These are phyloP conservation scores for Germaria angustata DNA, from an alignment of 2,888 invertebrate species.

Conservation along the genomic window DNA sequence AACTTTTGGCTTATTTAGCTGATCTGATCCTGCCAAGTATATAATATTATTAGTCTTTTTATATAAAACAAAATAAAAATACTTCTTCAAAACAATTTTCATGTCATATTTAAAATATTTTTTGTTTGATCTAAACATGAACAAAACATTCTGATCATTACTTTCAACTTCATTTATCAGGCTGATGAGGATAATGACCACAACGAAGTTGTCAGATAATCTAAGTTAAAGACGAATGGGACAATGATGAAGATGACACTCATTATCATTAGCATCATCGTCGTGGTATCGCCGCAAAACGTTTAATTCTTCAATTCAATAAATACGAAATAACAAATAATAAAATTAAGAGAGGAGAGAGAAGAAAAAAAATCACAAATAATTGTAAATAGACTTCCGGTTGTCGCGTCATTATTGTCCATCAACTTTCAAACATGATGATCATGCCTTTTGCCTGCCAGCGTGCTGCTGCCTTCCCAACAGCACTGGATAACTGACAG, in stretches of 20 bases:
- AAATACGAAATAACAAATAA: slow-evolving; percentile 44
- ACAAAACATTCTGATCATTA: slow-evolving; percentile 35
- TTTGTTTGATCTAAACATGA: slow-evolving; percentile 1
- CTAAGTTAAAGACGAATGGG: background rate
- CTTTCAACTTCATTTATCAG: background rate
- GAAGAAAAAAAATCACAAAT: slow-evolving; percentile 54
- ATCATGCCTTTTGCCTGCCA: slow-evolving; percentile 19
- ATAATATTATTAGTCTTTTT: too few species aligned
- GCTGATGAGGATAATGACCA: slow-evolving; percentile 8
- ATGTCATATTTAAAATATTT: slow-evolving; percentile 51
- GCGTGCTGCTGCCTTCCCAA: background rate
- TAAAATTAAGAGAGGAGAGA: slow-evolving; percentile 42
- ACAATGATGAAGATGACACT: background rate
- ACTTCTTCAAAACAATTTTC: slow-evolving; percentile 10
- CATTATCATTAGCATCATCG: background rate
- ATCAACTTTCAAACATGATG: slow-evolving; percentile 68
- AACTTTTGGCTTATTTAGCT: too few species aligned
- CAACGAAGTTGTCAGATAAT: background rate
- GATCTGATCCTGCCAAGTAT: too few species aligned
- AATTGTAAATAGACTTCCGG: slow-evolving; percentile 74
- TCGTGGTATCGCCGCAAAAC: slow-evolving; percentile 35
- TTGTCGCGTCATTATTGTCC: slow-evolving; percentile 79
- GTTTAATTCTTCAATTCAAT: slow-evolving; percentile 48
- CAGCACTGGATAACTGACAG: slow-evolving; percentile 30
- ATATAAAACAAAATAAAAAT: background rate